Conservation (phyloP, 2,113 vertebrate species). For the Ophthalmolycus amberensis region DNA sequence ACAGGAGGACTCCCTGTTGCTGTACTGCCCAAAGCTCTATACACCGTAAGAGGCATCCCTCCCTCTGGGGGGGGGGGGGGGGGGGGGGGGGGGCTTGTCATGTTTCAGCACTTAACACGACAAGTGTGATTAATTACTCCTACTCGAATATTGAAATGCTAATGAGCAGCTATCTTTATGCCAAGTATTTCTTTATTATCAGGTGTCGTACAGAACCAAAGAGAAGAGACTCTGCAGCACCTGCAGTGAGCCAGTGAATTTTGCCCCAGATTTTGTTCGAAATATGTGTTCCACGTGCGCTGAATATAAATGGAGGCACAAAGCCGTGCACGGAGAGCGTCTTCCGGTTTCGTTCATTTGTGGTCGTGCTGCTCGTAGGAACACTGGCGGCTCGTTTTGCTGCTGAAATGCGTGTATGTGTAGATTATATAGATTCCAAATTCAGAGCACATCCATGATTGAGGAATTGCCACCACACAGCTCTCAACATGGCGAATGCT, state of each 20-base stretch:
- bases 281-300: constrained; percentile 19
- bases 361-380: neutral
- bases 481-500: neutral
- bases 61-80: neutral
- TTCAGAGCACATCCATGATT: neutral
- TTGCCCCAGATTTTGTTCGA: constrained; percentile 16
- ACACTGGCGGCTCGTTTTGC: neutral
- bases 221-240: constrained; percentile 19
- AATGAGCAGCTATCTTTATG: constrained; percentile 31
- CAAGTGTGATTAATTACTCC: constrained; percentile 16
- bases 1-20: constrained; percentile 35
- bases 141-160: constrained; percentile 42
- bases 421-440: neutral
- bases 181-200: neutral
- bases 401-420: neutral
- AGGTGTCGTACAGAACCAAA: constrained; percentile 2
- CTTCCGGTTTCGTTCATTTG: neutral
- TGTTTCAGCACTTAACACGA: constrained; percentile 17
- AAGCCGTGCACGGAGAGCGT: neutral
- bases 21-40: constrained; percentile 21
- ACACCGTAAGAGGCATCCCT: constrained; percentile 27
- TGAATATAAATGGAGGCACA: constrained; percentile 22
- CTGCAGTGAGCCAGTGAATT: constrained; percentile 13
- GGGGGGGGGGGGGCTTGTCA: neutral
- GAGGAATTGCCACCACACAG: neutral